These are phyloP conservation scores for Isichthys henryi DNA, from an alignment of 2,113 vertebrate genomes.

Conservation along the genomic window DNA sequence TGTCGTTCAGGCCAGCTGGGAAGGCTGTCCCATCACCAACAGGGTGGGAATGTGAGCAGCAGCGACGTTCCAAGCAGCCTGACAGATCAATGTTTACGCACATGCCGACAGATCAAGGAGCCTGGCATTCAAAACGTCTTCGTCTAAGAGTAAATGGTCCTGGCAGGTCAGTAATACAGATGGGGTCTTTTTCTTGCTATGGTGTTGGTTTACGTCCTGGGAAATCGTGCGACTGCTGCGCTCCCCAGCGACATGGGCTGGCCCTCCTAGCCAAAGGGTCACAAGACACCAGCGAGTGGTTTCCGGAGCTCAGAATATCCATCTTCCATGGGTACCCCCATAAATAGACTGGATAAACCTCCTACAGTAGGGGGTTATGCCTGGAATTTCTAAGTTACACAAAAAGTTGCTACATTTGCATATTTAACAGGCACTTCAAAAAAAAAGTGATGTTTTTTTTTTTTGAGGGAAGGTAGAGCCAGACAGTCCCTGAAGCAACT, in stretches of 20 bases:
- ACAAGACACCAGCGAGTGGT: neutral
- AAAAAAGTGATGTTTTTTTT: neutral
- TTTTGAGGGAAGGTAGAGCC: neutral
- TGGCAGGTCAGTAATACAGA: neutral
- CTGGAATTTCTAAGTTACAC: neutral
- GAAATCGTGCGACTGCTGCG: neutral
- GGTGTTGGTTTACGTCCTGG: neutral
- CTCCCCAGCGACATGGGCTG: neutral
- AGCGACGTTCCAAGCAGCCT: neutral
- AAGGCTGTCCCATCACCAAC: neutral
- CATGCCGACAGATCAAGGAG: neutral
- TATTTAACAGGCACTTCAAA: neutral
- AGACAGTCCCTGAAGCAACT: neutral
- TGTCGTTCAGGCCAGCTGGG: neutral
- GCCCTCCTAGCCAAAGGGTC: neutral
- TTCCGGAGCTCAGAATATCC: neutral
- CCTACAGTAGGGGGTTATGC: neutral
- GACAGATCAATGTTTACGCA: neutral
- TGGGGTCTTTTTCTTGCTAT: neutral
- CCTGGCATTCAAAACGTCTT: neutral
- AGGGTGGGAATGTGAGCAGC: neutral
- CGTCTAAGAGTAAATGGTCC: neutral
- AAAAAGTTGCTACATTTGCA: neutral
- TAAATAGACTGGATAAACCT: neutral
- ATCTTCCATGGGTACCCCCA: neutral